Evolutionary conservation across 2,797 vertebrate species (phyloP).

Genomic region (Squalus acanthias): DNA sequence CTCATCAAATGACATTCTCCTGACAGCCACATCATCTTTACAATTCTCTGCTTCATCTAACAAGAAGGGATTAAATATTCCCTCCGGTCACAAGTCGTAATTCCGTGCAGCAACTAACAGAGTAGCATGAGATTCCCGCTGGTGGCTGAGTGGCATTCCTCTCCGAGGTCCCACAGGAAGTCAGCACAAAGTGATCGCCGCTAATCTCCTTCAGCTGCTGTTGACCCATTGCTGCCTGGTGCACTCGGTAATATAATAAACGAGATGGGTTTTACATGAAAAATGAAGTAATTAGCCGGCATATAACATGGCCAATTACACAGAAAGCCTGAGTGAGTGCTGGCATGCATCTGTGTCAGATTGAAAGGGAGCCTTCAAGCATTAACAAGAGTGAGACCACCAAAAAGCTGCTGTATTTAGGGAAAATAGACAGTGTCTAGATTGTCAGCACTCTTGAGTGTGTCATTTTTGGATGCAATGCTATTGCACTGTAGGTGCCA

Average conservation of each 20-base stretch:
- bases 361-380: slow-evolving; percentile 59
- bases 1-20: slow-evolving; percentile 40
- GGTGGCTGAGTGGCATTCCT: slow-evolving; percentile 55
- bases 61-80: slow-evolving; percentile 47
- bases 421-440: too few species aligned
- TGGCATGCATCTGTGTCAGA: slow-evolving; percentile 60
- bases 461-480: neutral
- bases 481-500: neutral
- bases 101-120: slow-evolving; percentile 53
- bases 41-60: slow-evolving; percentile 41
- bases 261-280: slow-evolving; percentile 71
- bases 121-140: slow-evolving; percentile 57
- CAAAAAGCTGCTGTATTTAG: neutral
- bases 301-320: slow-evolving; percentile 74
- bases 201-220: slow-evolving; percentile 73
- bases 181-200: slow-evolving; percentile 57
- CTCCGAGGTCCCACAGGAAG: slow-evolving; percentile 45
- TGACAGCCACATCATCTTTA: slow-evolving; percentile 47
- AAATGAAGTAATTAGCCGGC: slow-evolving; percentile 84
- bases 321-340: slow-evolving; percentile 63
- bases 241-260: slow-evolving; percentile 63
- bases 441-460: neutral
- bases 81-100: slow-evolving; percentile 44
- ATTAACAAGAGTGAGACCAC: slow-evolving; percentile 60
- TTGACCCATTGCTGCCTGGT: slow-evolving; percentile 70